A percentile compares a stretch with the other conserved stretches of the same genome.
Conservation (phyloP, 2,888 invertebrate species). For the Patella caerulea region DNA sequence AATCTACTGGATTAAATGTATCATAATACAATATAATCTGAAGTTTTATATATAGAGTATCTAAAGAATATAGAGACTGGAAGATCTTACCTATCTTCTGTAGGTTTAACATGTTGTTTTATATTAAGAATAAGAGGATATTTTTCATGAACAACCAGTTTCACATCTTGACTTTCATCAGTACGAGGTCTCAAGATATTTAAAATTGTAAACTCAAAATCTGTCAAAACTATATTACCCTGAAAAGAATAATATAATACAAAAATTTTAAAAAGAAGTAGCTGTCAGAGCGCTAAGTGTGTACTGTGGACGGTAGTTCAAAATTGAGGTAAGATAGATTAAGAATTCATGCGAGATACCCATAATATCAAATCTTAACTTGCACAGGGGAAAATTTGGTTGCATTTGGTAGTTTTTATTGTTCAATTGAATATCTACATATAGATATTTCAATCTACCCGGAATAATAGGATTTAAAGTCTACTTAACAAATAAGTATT, state of each 20-base stretch:
- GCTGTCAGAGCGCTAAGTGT: too few relatives aligned
- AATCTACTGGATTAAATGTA: conserved; percentile 1
- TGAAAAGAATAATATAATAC: conserved; percentile 68
- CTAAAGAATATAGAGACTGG: background rate
- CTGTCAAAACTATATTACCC: conserved; percentile 95
- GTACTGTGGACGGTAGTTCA: too few relatives aligned
- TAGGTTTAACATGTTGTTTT: conserved; percentile 59
- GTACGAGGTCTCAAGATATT: conserved; percentile 90
- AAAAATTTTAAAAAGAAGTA: background rate
- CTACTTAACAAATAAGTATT: too few relatives aligned
- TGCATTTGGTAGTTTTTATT: too few relatives aligned
- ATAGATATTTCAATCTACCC: too few relatives aligned
- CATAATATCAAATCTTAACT: too few relatives aligned
- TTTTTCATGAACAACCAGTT: conserved; percentile 92
- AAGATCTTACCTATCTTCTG: conserved; percentile 57
- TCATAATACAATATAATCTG: background rate
- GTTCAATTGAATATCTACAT: too few relatives aligned
- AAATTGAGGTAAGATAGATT: too few relatives aligned
- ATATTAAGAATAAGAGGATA: conserved; percentile 75
- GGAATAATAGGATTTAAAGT: too few relatives aligned
- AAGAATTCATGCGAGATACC: too few relatives aligned
- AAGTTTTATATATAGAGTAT: background rate
- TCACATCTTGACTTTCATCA: conserved; percentile 86
- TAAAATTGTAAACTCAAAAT: conserved; percentile 89
- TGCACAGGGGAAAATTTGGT: too few relatives aligned